phyloP scores from a whole-genome alignment of 2,797 vertebrate genomes.

The Acrossocheilus fasciatus region DNA sequence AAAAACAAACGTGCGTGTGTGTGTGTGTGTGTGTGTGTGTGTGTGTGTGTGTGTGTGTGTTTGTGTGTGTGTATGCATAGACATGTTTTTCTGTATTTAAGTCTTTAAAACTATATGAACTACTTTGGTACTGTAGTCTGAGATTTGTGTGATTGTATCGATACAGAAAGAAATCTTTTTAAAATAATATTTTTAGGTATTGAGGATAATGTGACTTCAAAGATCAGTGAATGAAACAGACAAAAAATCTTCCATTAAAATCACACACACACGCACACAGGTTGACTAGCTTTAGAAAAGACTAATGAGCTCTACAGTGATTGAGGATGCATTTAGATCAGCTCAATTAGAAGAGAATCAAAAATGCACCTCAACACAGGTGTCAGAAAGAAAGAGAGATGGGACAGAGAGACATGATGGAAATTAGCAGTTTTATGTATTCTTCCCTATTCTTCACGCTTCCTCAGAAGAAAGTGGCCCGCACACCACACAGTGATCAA shows the following conservation, averaged over 20 bases:
- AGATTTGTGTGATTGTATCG: neutral
- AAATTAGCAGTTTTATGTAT: slow-evolving; percentile 42
- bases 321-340: slow-evolving; percentile 43
- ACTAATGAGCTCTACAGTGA: slow-evolving; percentile 44
- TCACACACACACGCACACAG: neutral
- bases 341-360: slow-evolving; percentile 54
- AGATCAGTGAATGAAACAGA: neutral
- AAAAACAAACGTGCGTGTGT: no score
- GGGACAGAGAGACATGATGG: slow-evolving; percentile 21
- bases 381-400: slow-evolving; percentile 28
- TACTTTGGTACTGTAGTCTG: neutral
- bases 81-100: no score
- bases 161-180: neutral
- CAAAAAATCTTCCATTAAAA: no score
- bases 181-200: neutral
- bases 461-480: slow-evolving; percentile 40
- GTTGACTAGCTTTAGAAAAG: slow-evolving; percentile 14
- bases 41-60: no score
- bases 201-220: neutral
- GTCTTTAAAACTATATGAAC: neutral
- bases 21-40: no score
- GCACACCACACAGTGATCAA: slow-evolving; percentile 44
- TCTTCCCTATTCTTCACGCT: slow-evolving; percentile 46
- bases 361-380: slow-evolving; percentile 15
- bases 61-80: no score